Conservation (phyloP, 2,113 vertebrate genomes). For the Tragelaphus buxtoni region DNA sequence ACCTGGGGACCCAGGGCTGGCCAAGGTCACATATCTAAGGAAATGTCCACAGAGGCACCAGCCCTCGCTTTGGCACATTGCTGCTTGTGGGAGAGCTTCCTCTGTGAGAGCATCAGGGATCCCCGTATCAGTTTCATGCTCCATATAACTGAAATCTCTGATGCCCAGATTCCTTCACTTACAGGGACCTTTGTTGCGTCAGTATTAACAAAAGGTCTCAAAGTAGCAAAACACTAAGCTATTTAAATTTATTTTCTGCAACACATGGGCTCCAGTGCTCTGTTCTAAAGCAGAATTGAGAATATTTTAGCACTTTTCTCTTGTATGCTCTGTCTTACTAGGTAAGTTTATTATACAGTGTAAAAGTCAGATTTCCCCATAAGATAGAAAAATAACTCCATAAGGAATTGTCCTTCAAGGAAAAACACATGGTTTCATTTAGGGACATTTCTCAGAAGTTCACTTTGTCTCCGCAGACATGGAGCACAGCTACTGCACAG, state of each 20-base stretch:
- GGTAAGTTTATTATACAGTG: not conserved
- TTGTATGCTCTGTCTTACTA: not conserved
- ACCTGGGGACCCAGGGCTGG: not conserved
- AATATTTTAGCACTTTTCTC: slow-evolving; percentile 33
- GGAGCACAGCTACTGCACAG: not conserved
- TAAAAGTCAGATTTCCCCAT: not conserved
- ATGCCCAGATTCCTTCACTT: not conserved
- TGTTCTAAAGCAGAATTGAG: slow-evolving; percentile 28
- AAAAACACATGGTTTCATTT: slow-evolving; percentile 1
- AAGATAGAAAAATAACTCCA: slow-evolving; percentile 29
- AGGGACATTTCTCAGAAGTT: not conserved
- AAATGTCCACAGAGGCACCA: not conserved
- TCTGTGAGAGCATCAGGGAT: not conserved
- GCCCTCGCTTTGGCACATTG: not conserved
- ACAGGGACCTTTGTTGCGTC: not conserved
- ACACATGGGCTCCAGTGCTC: not conserved
- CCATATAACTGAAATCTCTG: not conserved
- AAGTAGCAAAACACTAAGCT: not conserved
- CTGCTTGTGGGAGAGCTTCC: not conserved
- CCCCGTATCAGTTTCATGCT: not conserved
- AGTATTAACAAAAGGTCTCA: slow-evolving; percentile 21
- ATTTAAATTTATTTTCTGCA: not conserved
- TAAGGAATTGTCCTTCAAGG: not conserved
- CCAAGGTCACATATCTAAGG: not conserved
- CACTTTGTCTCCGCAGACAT: not conserved